These are phyloP conservation scores for Huso huso DNA, from an alignment of 2,797 vertebrate genomes.

Conservation along the genomic window DNA sequence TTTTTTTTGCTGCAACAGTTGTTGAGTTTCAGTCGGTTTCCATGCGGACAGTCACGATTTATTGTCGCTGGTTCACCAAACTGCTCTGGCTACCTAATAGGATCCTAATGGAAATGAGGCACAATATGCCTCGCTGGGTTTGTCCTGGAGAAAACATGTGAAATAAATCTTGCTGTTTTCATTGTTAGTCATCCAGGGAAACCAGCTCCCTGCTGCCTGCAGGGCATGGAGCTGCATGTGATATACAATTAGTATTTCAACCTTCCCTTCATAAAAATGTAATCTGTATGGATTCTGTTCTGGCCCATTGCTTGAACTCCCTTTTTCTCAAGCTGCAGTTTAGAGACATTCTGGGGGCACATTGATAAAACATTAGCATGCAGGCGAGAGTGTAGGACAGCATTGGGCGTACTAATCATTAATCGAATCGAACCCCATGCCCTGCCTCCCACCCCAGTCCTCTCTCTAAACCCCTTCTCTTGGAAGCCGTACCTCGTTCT, in stretches of 20 bases:
- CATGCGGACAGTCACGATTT: constrained; percentile 21
- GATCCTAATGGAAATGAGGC: constrained; percentile 19
- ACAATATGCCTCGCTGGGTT: constrained; percentile 18
- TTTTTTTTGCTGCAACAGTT: constrained; percentile 14
- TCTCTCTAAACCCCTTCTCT: too few relatives aligned
- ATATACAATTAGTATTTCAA: too few relatives aligned
- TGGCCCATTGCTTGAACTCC: too few relatives aligned
- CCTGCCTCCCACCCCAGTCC: too few relatives aligned
- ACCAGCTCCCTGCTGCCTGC: constrained; percentile 14
- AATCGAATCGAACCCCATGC: too few relatives aligned
- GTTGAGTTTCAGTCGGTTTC: constrained; percentile 22
- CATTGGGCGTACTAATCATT: too few relatives aligned
- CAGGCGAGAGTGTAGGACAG: too few relatives aligned
- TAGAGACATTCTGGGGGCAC: too few relatives aligned
- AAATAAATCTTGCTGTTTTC: constrained; percentile 15
- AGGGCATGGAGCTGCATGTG: constrained; percentile 8
- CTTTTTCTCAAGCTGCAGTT: too few relatives aligned
- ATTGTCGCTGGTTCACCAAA: constrained; percentile 10
- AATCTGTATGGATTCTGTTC: too few relatives aligned
- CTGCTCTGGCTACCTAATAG: constrained; percentile 20
- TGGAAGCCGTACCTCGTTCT: constrained; percentile 75
- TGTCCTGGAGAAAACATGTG: constrained; percentile 7
- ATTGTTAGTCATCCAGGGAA: constrained; percentile 16
- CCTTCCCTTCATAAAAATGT: too few relatives aligned
- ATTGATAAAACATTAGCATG: too few relatives aligned